Evolutionary conservation across 2,113 vertebrate genomes (phyloP).

Genomic region (Zosterops pallidus): DNA sequence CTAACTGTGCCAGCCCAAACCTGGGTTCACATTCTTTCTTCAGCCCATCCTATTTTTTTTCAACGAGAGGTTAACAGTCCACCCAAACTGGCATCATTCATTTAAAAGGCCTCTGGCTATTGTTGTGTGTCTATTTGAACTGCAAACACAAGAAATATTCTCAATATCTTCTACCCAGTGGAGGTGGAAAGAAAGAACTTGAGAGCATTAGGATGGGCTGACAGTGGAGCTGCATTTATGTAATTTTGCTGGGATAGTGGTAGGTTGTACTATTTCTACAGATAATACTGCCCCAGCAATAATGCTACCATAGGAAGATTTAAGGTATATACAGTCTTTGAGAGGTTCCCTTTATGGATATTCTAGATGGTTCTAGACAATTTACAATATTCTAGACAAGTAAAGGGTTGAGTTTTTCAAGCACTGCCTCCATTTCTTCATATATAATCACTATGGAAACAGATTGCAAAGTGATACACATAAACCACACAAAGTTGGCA

Average conservation of each 20-base stretch:
- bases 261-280: neutral
- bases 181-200: neutral
- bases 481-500: neutral
- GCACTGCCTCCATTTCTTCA: neutral
- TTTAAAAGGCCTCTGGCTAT: neutral
- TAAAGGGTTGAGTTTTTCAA: neutral
- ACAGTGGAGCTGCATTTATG: neutral
- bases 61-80: neutral
- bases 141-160: neutral
- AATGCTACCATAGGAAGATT: neutral
- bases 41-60: neutral
- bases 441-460: conserved; percentile 59
- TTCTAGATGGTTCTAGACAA: conserved; percentile 23
- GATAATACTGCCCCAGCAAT: neutral
- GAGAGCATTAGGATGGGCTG: neutral
- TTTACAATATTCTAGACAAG: neutral
- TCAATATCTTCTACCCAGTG: neutral
- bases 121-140: fast-evolving
- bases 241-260: neutral
- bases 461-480: neutral
- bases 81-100: neutral
- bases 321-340: neutral
- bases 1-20: neutral
- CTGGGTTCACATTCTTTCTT: neutral
- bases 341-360: neutral